These are phyloP conservation scores for Clivina fossor DNA, from an alignment of 2,888 invertebrate species.

Conservation along the genomic window DNA sequence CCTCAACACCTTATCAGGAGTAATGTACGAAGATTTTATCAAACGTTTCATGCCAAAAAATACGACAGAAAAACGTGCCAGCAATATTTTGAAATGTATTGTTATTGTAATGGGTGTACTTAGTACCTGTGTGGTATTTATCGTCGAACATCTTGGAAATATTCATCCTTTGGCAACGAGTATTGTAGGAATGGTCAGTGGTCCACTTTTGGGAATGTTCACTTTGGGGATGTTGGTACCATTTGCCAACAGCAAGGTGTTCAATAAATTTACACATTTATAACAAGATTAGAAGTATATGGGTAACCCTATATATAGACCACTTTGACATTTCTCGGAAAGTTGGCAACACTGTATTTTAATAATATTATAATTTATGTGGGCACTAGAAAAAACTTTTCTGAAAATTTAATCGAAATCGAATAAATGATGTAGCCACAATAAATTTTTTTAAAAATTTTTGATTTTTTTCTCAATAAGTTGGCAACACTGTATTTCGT, in stretches of 20 bases:
- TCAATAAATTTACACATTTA: not conserved
- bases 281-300: too few relatives aligned
- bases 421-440: too few relatives aligned
- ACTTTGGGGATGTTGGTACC: slow-evolving; percentile 69
- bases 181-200: slow-evolving; percentile 64
- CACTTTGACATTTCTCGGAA: too few relatives aligned
- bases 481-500: too few relatives aligned
- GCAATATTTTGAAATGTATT: slow-evolving; percentile 60
- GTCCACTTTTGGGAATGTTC: slow-evolving; percentile 69
- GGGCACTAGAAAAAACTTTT: too few relatives aligned
- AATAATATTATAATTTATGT: too few relatives aligned
- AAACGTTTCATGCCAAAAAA: slow-evolving; percentile 45
- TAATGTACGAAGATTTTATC: slow-evolving; percentile 55
- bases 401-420: too few relatives aligned
- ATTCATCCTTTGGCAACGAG: slow-evolving; percentile 66
- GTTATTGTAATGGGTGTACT: slow-evolving; percentile 59
- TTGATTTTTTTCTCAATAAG: too few relatives aligned
- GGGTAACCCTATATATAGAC: too few relatives aligned
- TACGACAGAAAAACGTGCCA: slow-evolving; percentile 52
- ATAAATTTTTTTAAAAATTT: too few relatives aligned
- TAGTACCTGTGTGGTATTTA: slow-evolving; percentile 70
- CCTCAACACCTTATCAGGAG: slow-evolving; percentile 57
- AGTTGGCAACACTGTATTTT: too few relatives aligned
- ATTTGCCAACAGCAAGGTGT: slow-evolving; percentile 63
- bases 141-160: slow-evolving; percentile 63